Base-by-base conservation (phyloP, 2,797 vertebrate genomes). In the Crenichthys baileyi region DNA sequence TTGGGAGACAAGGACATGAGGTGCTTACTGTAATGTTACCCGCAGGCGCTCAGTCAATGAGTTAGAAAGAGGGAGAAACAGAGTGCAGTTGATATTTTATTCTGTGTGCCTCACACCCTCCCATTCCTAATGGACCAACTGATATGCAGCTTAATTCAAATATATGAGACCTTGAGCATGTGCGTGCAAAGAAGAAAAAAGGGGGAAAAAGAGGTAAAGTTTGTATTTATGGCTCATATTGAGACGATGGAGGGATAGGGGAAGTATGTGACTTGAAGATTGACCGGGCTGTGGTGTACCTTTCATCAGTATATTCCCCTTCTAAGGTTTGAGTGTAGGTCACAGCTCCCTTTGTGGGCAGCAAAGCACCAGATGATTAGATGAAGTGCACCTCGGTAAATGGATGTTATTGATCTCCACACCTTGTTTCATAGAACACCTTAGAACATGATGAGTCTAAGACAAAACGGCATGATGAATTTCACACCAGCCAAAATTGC, bases 391-490 rank as follows among this genome's bases (percentile, higher is more conserved):
- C 89, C 91, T 87, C 84, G 77, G 90, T 84, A 90, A 93, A 94
- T 93, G 90, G 92, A 94, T 84, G 90, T 89, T 95, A 95, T 95
- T 94, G 95, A 95, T 95, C 93, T 91, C 89, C 92, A 90, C 93
- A 92, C 88, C 90, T 91, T 93, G 92, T 94, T 94, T 92, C 91
- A 91, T 91, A 78, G 75, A 92, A 91, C 88, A 88, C 82, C 84
- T 91, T 81, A 76, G 84, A 90, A 86, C 82, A 82, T 74, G 85
- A 89, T 90, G 84, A 92, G 83, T 84, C 85, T 72, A 79, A 90
- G 87, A 92, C 87, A 85, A 91, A 84, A 85, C 6, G n/a, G 56
- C 84, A 15, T 84, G 81, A 92, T 84, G 82, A 92, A 87, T 88
- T 79, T 79, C 81, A 82, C 67, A 60, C 86, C 63, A 73, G 82